Base-by-base conservation (phyloP, 2,888 invertebrate species). In the Unio delphinus region DNA sequence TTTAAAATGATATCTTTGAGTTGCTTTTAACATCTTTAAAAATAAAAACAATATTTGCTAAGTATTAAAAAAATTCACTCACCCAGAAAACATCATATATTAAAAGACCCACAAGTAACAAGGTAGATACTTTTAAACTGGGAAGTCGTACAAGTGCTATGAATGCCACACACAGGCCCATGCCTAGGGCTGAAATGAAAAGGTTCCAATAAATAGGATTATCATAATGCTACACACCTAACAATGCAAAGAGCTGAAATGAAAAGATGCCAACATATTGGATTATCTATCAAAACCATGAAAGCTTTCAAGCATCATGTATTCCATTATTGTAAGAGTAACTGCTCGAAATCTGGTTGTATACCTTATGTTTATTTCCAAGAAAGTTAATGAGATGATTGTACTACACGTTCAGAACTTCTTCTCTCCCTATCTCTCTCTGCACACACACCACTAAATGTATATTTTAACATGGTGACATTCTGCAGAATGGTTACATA, bases 111-210 rank as follows among this genome's bases (percentile, higher is more conserved):
- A 97, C 96, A 83, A 98, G 93, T 80, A 98, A 93, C 74, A 98
- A 92, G 28, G 98, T 98, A 67, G 98, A 98, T 80, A 96, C 96
- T 92, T 98, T 98, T 83, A 98, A 93, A 90, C 97, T 97, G 68
- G 98, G 98, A 89, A 98, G 92, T 65, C 98, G 94, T 81, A 98
- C 97, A 89, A 98, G 95, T 34, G 98, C 98, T 89, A 98, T 98
- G 91, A 98, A 98, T 70, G 98, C 97, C 82, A 98, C 98, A 91
- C 98, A 98, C 62, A 98, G 92, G 4, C 98, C 98, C 97, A 98
- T 98, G 74, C 98, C 98, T 95, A 98, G 96, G 45, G 97, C 98
- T 95, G 91, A 11, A 90, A 90, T 78, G 54, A 26, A 64, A 60
- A 75, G 65, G 63, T 72, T n/a, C 4, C 45, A 55, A 62, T 15